Base-by-base conservation (phyloP, 2,113 vertebrate species). In the Gadus macrocephalus region DNA sequence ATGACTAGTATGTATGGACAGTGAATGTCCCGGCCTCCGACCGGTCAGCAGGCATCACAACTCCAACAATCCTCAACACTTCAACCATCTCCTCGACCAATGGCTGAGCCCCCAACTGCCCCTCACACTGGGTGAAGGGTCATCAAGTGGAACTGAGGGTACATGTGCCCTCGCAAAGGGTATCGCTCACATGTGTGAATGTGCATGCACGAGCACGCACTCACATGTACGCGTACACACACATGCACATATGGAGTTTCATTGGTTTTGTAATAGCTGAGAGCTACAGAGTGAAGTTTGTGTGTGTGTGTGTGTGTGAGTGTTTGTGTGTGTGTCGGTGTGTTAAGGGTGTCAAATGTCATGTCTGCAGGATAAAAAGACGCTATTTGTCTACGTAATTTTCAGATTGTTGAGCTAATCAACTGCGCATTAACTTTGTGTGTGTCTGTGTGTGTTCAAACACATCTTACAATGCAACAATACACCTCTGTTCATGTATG, bases 401-500 rank as follows among this genome's bases (percentile, higher is more conserved):
- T 31, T 31, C 28, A 31, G 28, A 31, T 31, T 31, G 3, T 5
- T 31, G 28, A 31, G 28, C 28, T 31, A 31, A 31, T 31, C 28
- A 31, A 31, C 28, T 31, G 28, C 5, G 28, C 28, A 3, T 5
- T 2, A 20, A 5, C 28, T 31, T 25, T 64, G 15, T 64, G 63
- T 27, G 63, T 64, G 16, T 35, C 25, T n/a, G 63, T 49, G 64
- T 20, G 38, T 65, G 64, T 31, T 2, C 35, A n/a, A 15, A 20
- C 19, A 15, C 15, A 17, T 15, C 25, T 35, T 35, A 35, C 4
- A 35, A 35, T 19, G 27, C 19, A 62, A n/a, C n/a, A 62, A 62
- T 22, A 22, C 6, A 22, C 15, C 15, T 63, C 28, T 69, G 64
- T 68, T 55, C 64, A 53, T 55, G 67, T 38, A 20, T 85, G 88